phyloP scores from a whole-genome alignment of 2,113 vertebrate species.

The Upupa epops region DNA sequence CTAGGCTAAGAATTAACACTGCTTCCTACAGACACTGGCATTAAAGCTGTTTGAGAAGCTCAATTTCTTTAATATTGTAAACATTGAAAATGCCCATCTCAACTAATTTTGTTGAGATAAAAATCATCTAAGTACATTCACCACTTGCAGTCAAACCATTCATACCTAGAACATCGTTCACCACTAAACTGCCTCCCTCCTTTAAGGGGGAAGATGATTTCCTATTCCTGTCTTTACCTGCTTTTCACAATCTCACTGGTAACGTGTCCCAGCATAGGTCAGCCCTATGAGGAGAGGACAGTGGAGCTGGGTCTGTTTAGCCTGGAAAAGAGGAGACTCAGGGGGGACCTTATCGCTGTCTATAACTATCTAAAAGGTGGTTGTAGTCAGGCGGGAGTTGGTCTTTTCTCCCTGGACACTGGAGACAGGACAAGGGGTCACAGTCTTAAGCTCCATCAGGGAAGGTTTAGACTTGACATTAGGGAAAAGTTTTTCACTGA shows the following conservation, averaged over 20 bases:
- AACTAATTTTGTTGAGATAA: background rate
- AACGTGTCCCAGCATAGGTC: background rate
- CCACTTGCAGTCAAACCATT: background rate
- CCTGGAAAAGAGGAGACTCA: no score
- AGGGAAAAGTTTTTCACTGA: no score
- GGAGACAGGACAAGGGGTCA: no score
- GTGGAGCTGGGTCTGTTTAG: no score
- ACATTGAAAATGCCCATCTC: background rate
- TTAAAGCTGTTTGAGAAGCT: background rate
- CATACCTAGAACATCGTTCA: background rate
- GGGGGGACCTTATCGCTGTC: no score
- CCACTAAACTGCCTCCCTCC: background rate
- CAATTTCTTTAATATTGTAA: background rate
- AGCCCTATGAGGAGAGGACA: no score
- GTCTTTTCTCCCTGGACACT: no score
- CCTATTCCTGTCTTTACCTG: background rate
- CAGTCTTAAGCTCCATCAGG: no score
- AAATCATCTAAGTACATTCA: background rate
- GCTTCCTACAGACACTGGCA: background rate
- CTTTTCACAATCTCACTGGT: background rate
- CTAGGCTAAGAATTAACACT: background rate
- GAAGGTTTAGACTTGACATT: no score
- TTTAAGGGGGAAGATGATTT: background rate
- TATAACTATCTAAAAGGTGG: no score
- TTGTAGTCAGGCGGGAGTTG: no score